phyloP scores from a whole-genome alignment of 92 coral and sea anemone species.

The Palythoa heliodiscus region DNA sequence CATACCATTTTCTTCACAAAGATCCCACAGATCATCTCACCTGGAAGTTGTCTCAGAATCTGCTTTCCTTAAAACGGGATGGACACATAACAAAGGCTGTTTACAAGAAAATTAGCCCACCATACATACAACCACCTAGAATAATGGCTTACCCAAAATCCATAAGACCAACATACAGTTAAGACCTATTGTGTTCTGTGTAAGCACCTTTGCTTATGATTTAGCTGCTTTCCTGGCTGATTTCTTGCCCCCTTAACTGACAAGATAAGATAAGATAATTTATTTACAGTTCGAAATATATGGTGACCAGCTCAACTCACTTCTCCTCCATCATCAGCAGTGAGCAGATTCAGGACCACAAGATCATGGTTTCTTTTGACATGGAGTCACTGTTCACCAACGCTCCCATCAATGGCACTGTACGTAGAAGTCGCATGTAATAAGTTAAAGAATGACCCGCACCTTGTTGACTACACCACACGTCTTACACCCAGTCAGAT shows the following conservation, averaged over 20 bases:
- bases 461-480: background rate
- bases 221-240: background rate
- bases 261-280: no score
- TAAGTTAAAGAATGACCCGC: background rate
- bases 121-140: constrained; percentile 41
- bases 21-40: constrained; percentile 20
- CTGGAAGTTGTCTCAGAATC: constrained; percentile 17
- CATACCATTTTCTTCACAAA: constrained; percentile 17
- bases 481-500: background rate
- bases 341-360: background rate
- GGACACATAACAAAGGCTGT: constrained; percentile 6
- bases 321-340: background rate
- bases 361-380: background rate
- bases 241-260: background rate
- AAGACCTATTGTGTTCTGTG: constrained; percentile 8
- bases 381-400: background rate
- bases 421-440: background rate
- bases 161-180: constrained; percentile 10
- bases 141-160: constrained; percentile 8
- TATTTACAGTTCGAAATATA: background rate
- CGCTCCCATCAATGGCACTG: background rate
- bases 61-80: background rate
- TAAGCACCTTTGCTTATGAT: constrained; percentile 1
- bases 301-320: background rate
- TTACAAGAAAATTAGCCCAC: constrained; percentile 14